A percentile compares a stretch with the other conserved stretches of the same genome.
Conservation (phyloP, 2,113 vertebrate genomes). For the Sebastes schlegelii region DNA sequence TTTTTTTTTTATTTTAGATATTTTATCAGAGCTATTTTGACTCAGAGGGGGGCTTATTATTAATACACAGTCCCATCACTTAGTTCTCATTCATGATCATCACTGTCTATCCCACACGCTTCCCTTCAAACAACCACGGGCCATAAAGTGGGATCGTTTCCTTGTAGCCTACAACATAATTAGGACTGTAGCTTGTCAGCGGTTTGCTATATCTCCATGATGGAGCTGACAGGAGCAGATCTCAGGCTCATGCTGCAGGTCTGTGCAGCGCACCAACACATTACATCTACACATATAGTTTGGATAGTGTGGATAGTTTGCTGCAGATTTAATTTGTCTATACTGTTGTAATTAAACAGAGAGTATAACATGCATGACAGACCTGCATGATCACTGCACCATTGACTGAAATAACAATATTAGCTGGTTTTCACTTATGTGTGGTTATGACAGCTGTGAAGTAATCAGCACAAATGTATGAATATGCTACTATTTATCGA, state of each 20-base stretch:
- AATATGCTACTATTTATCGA: neutral
- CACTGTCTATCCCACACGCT: slow-evolving; percentile 40
- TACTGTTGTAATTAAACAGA: neutral
- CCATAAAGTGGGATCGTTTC: slow-evolving; percentile 69
- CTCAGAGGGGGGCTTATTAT: slow-evolving; percentile 1
- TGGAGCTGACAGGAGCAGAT: slow-evolving; percentile 65
- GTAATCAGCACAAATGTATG: neutral
- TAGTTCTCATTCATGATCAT: slow-evolving; percentile 39
- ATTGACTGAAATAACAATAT: neutral
- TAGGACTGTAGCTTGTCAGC: slow-evolving; percentile 79
- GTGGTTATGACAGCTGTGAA: neutral
- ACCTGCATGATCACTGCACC: neutral
- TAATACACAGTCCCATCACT: slow-evolving; percentile 24
- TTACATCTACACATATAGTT: neutral
- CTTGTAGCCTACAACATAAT: slow-evolving; percentile 68
- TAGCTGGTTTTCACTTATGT: neutral
- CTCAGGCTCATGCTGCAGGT: slow-evolving; percentile 34
- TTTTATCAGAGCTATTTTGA: slow-evolving; percentile 14
- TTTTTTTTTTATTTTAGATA: neutral
- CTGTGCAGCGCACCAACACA: slow-evolving; percentile 13
- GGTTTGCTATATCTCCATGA: slow-evolving; percentile 80
- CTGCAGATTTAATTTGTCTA: neutral
- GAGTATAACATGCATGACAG: neutral
- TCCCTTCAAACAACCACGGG: slow-evolving; percentile 57
- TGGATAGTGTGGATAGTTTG: neutral